Conservation (phyloP, 2,113 vertebrate species). For the Turnix velox region DNA sequence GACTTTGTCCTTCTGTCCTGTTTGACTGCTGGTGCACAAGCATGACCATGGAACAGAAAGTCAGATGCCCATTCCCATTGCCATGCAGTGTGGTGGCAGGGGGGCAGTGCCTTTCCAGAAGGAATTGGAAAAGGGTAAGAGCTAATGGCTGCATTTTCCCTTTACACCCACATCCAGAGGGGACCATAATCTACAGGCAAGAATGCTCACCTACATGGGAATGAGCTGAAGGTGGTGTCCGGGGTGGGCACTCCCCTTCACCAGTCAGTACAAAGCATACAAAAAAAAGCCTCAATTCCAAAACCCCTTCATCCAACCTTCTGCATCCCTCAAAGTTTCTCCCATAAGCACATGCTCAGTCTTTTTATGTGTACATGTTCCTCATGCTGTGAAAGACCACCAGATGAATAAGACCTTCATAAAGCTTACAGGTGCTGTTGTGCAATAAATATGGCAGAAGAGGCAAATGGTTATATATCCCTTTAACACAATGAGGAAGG, state of each 20-base stretch:
- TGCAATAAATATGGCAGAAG: slow-evolving; percentile 32
- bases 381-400: background rate
- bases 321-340: accelerated
- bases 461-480: background rate
- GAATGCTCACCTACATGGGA: accelerated
- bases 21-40: background rate
- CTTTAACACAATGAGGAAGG: background rate
- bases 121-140: background rate
- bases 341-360: background rate
- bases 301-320: background rate
- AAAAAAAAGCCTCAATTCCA: background rate
- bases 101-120: background rate
- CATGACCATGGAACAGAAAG: accelerated
- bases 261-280: background rate
- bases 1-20: background rate
- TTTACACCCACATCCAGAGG: background rate
- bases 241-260: accelerated
- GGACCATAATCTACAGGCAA: background rate
- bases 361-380: background rate
- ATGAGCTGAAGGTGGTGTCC: background rate
- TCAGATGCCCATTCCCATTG: background rate
- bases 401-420: slow-evolving; percentile 53
- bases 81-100: accelerated
- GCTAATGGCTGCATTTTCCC: accelerated
- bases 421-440: slow-evolving; percentile 46